Evolutionary conservation across 1,140 invertebrate species (phyloP).

Genomic region (Halotydeus destructor): DNA sequence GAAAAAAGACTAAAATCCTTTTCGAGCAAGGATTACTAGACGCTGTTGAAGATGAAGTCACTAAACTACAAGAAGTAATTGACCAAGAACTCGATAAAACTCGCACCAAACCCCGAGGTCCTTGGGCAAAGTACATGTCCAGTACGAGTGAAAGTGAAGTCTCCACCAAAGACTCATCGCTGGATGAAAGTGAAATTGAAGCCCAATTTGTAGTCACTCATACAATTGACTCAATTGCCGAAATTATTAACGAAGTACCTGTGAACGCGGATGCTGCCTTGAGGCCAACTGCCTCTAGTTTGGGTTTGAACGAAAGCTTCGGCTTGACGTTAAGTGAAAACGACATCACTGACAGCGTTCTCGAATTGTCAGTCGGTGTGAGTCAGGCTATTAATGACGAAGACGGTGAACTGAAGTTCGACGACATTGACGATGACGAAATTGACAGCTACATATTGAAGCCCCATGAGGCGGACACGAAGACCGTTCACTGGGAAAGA

Average conservation of each 20-base stretch:
- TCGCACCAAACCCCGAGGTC: constrained; percentile 33
- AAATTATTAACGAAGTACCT: neutral
- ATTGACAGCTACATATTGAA: constrained; percentile 55
- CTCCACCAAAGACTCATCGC: neutral
- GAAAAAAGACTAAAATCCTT: constrained; percentile 52
- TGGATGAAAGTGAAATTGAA: constrained; percentile 7
- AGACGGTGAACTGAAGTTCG: constrained; percentile 46
- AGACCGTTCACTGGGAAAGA: constrained; percentile 59
- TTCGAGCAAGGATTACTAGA: constrained; percentile 35
- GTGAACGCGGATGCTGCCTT: constrained; percentile 2
- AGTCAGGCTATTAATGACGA: constrained; percentile 17
- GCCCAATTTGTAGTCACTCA: neutral
- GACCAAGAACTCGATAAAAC: constrained; percentile 40
- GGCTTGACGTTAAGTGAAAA: constrained; percentile 4
- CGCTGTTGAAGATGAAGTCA: constrained; percentile 23
- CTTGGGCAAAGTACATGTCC: constrained; percentile 9
- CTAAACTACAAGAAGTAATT: constrained; percentile 26
- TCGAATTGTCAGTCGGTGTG: neutral
- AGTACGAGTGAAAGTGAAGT: constrained; percentile 1
- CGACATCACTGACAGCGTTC: too few relatives aligned
- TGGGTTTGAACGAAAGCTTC: constrained; percentile 21
- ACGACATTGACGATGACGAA: constrained; percentile 66
- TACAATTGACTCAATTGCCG: too few relatives aligned
- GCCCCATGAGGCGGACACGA: constrained; percentile 49
- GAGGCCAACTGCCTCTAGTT: constrained; percentile 24